Conservation (phyloP, 1,140 invertebrate species). For the Drosophila sp. region DNA sequence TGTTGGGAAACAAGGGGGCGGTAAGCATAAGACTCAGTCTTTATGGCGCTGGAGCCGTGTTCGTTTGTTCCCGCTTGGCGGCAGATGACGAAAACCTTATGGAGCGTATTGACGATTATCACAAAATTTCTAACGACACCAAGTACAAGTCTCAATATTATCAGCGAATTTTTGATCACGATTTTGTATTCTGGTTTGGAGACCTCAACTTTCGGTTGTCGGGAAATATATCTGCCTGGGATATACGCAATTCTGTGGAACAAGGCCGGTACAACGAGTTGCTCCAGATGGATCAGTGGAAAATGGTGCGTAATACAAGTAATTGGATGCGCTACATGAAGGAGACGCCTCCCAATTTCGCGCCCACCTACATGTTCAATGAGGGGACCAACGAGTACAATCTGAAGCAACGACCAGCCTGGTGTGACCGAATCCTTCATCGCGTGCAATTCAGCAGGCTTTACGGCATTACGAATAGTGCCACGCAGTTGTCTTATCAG, state of each 20-base stretch:
- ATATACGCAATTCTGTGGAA: constrained; percentile 89
- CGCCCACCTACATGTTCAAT: constrained; percentile 94
- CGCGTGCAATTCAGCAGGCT: constrained; percentile 87
- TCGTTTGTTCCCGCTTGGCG: constrained; percentile 95
- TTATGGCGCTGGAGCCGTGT: constrained; percentile 93
- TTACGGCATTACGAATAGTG: constrained; percentile 85
- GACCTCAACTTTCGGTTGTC: constrained; percentile 96
- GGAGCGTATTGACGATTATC: constrained; percentile 94
- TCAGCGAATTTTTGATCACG: constrained; percentile 94
- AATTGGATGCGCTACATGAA: constrained; percentile 92
- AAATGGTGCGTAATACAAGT: constrained; percentile 87
- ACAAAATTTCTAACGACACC: constrained; percentile 91
- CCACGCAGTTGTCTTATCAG: constrained; percentile 92
- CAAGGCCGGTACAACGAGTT: constrained; percentile 88
- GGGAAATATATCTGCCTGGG: constrained; percentile 87
- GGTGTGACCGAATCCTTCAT: constrained; percentile 99
- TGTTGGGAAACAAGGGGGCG: constrained; percentile 95
- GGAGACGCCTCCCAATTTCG: constrained; percentile 91
- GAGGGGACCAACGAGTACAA: constrained; percentile 91
- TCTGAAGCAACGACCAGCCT: constrained; percentile 95
- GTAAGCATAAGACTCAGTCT: constrained; percentile 94
- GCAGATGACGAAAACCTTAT: constrained; percentile 93
- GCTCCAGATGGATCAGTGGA: constrained; percentile 90
- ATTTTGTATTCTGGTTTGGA: constrained; percentile 98
- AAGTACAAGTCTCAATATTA: constrained; percentile 89